These are phyloP conservation scores for Steromphala cineraria DNA, from an alignment of 2,888 invertebrate genomes.

Conservation along the genomic window DNA sequence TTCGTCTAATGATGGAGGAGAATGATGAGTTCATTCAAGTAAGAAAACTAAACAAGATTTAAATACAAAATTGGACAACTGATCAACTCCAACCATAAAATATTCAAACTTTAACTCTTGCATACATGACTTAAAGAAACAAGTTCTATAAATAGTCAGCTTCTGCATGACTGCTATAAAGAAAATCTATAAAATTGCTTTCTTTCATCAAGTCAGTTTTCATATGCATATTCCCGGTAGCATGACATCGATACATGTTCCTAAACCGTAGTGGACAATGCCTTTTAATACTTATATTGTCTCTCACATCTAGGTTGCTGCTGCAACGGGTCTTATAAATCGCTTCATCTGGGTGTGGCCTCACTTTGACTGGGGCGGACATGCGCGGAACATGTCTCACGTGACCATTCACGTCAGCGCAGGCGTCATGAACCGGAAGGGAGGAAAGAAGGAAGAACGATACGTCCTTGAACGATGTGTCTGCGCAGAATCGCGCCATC, in stretches of 20 bases:
- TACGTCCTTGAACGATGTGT: neutral
- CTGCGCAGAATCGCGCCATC: neutral
- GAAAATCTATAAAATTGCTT: too few species aligned
- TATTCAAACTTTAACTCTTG: too few species aligned
- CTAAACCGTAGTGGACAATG: too few species aligned
- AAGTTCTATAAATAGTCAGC: too few species aligned
- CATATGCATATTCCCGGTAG: too few species aligned
- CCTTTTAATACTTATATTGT: too few species aligned
- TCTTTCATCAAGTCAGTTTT: too few species aligned
- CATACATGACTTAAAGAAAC: too few species aligned
- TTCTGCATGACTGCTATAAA: too few species aligned
- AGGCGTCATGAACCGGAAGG: slow-evolving; percentile 32
- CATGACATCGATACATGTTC: too few species aligned
- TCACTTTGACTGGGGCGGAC: slow-evolving; percentile 43
- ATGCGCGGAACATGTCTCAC: slow-evolving; percentile 13
- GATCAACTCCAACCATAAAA: too few species aligned
- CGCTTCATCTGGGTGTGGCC: slow-evolving; percentile 64
- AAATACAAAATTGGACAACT: too few species aligned
- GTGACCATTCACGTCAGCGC: slow-evolving; percentile 35
- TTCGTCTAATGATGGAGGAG: slow-evolving; percentile 58
- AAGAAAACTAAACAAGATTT: neutral
- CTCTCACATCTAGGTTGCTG: slow-evolving; percentile 46
- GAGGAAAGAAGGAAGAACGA: neutral
- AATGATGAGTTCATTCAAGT: slow-evolving; percentile 69
- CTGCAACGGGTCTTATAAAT: slow-evolving; percentile 52